These are phyloP conservation scores for Quadroppia sp. DNA, from an alignment of 2,888 invertebrate species.

Conservation along the genomic window DNA sequence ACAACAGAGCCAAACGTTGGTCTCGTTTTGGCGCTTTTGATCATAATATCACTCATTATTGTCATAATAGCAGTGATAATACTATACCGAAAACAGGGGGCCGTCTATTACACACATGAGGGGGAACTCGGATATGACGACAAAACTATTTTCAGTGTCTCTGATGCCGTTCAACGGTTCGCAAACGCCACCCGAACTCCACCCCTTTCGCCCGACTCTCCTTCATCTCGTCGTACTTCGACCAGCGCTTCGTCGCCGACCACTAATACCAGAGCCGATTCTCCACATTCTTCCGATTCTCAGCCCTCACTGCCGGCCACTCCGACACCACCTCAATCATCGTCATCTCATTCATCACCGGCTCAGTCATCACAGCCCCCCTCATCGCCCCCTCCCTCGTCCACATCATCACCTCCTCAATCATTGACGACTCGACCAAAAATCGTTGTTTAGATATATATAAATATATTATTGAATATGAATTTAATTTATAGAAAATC, in stretches of 20 bases:
- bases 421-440: constrained; percentile 22
- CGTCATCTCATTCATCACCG: background rate
- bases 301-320: constrained; percentile 21
- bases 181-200: constrained; percentile 39
- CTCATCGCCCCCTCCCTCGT: constrained; percentile 12
- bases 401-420: constrained; percentile 14
- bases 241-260: constrained; percentile 12
- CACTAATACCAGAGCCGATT: background rate
- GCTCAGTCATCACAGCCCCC: background rate
- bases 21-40: constrained; percentile 58
- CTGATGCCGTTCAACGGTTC: constrained; percentile 39
- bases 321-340: background rate
- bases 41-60: constrained; percentile 57
- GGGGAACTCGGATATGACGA: constrained; percentile 55
- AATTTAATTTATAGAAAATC: background rate
- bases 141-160: constrained; percentile 41
- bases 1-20: constrained; percentile 51
- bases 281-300: background rate
- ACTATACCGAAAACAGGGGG: constrained; percentile 64
- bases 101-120: constrained; percentile 74
- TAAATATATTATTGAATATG: background rate
- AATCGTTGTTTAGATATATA: constrained; percentile 24
- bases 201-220: constrained; percentile 22
- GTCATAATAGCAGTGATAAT: constrained; percentile 59
- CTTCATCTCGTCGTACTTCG: constrained; percentile 48